A percentile compares a stretch with the other conserved stretches of the same genome.
phyloP scores from a whole-genome alignment of 2,113 vertebrate genomes.

The Silurus glanis region DNA sequence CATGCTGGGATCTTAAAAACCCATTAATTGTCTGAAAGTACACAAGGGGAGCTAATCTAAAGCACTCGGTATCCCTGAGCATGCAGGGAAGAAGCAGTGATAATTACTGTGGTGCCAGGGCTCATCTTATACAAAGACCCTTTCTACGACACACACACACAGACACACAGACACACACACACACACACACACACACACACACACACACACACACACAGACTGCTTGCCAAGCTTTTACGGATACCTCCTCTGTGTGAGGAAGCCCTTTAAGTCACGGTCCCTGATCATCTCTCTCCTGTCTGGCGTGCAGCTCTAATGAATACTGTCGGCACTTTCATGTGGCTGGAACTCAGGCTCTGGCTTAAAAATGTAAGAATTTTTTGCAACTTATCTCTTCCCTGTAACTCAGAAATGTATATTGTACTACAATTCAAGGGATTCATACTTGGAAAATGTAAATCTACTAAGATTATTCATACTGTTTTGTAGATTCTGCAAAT shows the following conservation, averaged over 20 bases:
- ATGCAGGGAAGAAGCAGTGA: neutral
- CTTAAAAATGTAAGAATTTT: conserved; percentile 39
- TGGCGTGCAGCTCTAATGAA: conserved; percentile 36
- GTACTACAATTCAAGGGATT: neutral
- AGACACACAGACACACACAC: neutral
- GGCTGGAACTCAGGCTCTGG: neutral
- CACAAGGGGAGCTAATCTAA: neutral
- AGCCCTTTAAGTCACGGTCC: conserved; percentile 31
- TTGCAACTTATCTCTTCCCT: neutral
- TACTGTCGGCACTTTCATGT: conserved; percentile 40
- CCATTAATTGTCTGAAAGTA: neutral
- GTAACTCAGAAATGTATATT: conserved; percentile 5
- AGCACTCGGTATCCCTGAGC: neutral
- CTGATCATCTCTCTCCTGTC: neutral
- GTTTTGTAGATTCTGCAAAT: neutral
- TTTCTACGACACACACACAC: conserved; percentile 14
- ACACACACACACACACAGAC: conserved; percentile 21
- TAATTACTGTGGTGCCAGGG: conserved; percentile 27
- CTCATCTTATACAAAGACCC: conserved; percentile 23
- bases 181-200: conserved; percentile 10
- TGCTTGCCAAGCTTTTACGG: conserved; percentile 36
- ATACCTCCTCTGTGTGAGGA: conserved; percentile 41
- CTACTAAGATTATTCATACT: neutral
- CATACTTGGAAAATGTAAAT: neutral
- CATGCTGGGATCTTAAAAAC: neutral